Conservation (phyloP, 2,888 invertebrate genomes). For the Coronaproctus castanopsis region DNA sequence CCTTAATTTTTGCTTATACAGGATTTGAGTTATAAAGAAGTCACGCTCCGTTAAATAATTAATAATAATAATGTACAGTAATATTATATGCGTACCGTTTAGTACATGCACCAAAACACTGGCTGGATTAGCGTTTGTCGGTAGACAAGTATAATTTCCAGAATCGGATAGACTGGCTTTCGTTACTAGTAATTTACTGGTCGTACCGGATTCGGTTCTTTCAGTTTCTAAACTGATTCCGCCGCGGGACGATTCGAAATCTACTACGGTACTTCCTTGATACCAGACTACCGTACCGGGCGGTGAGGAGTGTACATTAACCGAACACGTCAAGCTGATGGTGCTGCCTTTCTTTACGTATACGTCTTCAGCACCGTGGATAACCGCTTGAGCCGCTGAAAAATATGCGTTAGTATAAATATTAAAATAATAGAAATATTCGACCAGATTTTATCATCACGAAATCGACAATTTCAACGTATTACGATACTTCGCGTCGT, state of each 20-base stretch:
- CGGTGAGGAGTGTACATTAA: slow-evolving; percentile 65
- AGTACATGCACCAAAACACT: slow-evolving; percentile 31
- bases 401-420: slow-evolving; percentile 23
- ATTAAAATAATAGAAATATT: slow-evolving; percentile 1
- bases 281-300: slow-evolving; percentile 66
- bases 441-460: neutral
- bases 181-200: slow-evolving; percentile 60
- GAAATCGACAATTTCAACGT: too few relatives aligned
- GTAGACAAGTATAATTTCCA: slow-evolving; percentile 78
- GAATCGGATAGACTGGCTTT: slow-evolving; percentile 65
- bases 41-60: too few relatives aligned
- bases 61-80: too few relatives aligned
- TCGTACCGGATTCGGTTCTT: slow-evolving; percentile 60
- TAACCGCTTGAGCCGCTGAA: slow-evolving; percentile 69
- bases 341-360: slow-evolving; percentile 79
- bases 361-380: slow-evolving; percentile 65
- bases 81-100: slow-evolving; percentile 30
- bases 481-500: too few relatives aligned
- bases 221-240: slow-evolving; percentile 74
- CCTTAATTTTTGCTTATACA: too few relatives aligned
- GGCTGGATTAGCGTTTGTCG: slow-evolving; percentile 42
- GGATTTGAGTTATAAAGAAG: too few relatives aligned
- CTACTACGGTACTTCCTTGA: slow-evolving; percentile 59
- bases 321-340: slow-evolving; percentile 69
- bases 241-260: slow-evolving; percentile 51